These are phyloP conservation scores for Centropus bengalensis DNA, from an alignment of 2,113 vertebrate species.

Conservation along the genomic window DNA sequence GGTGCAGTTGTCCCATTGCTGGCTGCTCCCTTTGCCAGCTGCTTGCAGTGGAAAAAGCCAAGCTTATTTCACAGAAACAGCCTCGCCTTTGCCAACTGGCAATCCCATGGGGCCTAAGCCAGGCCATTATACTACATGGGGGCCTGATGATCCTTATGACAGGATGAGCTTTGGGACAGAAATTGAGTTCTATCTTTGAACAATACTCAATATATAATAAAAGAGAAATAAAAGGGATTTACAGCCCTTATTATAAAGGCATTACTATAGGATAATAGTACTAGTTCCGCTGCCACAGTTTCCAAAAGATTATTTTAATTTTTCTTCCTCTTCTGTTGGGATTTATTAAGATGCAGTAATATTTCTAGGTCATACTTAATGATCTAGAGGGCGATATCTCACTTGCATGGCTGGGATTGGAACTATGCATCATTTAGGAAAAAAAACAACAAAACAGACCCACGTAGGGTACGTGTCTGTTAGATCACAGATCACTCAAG, in stretches of 20 bases:
- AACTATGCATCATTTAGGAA: background rate
- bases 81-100: no score
- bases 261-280: background rate
- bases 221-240: background rate
- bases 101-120: no score
- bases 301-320: background rate
- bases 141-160: fast-evolving
- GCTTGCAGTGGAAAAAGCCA: no score
- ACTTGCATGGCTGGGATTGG: background rate
- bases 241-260: background rate
- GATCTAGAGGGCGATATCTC: background rate
- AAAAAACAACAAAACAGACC: background rate
- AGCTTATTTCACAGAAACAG: no score
- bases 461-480: fast-evolving
- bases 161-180: background rate
- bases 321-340: background rate
- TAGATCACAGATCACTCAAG: background rate
- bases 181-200: background rate
- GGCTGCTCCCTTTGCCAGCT: no score
- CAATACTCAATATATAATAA: background rate
- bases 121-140: no score
- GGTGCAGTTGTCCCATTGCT: no score
- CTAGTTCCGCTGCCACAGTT: background rate
- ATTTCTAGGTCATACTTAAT: background rate
- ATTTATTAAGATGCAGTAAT: background rate